A percentile compares a stretch with the other conserved stretches of the same genome.
These are phyloP conservation scores for Coelopa pilipes DNA, from an alignment of 2,888 invertebrate genomes.

Conservation along the genomic window DNA sequence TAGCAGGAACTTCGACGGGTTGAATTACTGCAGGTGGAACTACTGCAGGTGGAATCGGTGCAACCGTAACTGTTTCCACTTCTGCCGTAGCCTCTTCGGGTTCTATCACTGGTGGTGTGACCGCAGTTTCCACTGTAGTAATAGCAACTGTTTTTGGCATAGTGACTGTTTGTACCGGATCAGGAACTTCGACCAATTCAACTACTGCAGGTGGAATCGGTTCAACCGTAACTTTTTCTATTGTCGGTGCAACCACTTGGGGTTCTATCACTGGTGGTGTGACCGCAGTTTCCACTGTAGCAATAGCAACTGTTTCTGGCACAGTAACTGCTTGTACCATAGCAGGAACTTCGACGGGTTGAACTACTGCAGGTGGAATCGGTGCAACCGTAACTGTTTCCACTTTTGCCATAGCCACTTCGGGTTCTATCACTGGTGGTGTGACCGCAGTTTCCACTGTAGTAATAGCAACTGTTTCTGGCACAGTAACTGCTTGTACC, in stretches of 20 bases:
- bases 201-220: not conserved
- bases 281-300: not conserved
- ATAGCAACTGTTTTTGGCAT: not conserved
- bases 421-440: constrained; percentile 1
- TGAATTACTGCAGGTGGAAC: not conserved
- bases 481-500: not conserved
- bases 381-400: too few species aligned
- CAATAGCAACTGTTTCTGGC: not conserved
- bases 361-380: not conserved
- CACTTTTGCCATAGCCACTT: too few species aligned
- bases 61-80: not conserved
- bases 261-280: not conserved
- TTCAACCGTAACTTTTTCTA: not conserved
- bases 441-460: not conserved
- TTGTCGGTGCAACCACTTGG: not conserved
- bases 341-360: not conserved
- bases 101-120: not conserved
- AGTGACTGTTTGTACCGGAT: constrained; percentile 2
- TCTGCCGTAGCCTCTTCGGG: not conserved
- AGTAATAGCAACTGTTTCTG: not conserved
- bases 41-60: not conserved
- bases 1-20: not conserved
- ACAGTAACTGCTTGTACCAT: not conserved
- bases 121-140: not conserved
- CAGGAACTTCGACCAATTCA: not conserved